phyloP scores from a whole-genome alignment of 2,888 invertebrate genomes.

The Norana najaformis region DNA sequence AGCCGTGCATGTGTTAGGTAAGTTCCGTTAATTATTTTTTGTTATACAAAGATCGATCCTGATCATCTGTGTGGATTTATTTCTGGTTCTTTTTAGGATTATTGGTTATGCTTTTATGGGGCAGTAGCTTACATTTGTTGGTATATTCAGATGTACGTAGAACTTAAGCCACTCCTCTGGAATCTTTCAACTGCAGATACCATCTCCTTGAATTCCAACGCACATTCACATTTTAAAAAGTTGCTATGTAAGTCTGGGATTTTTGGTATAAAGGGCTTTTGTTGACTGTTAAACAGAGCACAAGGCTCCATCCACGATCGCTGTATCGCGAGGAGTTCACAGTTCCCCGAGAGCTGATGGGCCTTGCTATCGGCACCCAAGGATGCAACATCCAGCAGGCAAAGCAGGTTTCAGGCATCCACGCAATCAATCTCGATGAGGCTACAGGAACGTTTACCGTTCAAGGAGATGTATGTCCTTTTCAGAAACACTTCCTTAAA shows the following conservation, averaged over 20 bases:
- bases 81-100: neutral
- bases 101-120: too few relatives aligned
- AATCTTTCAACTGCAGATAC: neutral
- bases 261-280: neutral
- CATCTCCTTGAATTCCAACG: neutral
- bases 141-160: neutral
- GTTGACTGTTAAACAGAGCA: slow-evolving; percentile 64
- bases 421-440: slow-evolving; percentile 77
- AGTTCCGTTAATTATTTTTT: neutral
- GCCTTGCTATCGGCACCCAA: slow-evolving; percentile 95
- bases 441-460: slow-evolving; percentile 94
- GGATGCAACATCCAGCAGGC: slow-evolving; percentile 95
- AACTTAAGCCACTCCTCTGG: neutral
- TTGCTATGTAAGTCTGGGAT: neutral
- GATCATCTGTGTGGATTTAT: neutral
- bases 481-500: neutral
- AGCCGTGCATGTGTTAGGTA: too few relatives aligned
- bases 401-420: slow-evolving; percentile 87
- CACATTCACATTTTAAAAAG: too few relatives aligned
- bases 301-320: slow-evolving; percentile 68
- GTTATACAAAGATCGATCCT: neutral
- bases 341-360: slow-evolving; percentile 95
- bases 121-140: too few relatives aligned
- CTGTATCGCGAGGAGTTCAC: slow-evolving; percentile 81
- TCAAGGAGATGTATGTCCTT: slow-evolving; percentile 76